Evolutionary conservation across 2,888 invertebrate species (phyloP).

Genomic region (Xylota segnis): DNA sequence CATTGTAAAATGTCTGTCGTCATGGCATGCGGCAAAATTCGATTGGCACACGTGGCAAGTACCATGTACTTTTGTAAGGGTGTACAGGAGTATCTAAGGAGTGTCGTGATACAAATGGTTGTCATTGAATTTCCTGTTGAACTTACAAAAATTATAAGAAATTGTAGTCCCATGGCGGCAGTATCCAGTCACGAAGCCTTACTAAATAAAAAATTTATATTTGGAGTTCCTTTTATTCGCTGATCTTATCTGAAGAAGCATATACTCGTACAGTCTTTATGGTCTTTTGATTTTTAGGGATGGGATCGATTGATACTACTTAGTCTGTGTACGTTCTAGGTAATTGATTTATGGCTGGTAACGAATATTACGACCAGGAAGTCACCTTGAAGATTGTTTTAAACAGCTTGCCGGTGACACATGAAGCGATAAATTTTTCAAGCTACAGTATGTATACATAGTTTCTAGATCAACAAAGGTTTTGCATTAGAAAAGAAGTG

Average conservation of each 20-base stretch:
- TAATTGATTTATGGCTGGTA: too few species aligned
- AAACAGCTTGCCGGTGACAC: not conserved
- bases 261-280: constrained; percentile 5
- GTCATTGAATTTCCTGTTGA: not conserved
- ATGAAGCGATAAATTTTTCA: too few species aligned
- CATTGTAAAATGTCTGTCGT: constrained; percentile 74
- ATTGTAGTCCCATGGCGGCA: not conserved
- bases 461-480: too few species aligned
- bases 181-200: not conserved
- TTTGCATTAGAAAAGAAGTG: too few species aligned
- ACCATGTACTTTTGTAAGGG: not conserved
- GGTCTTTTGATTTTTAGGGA: constrained; percentile 3
- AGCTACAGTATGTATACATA: too few species aligned
- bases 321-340: not conserved
- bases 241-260: constrained; percentile 30
- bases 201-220: constrained; percentile 8
- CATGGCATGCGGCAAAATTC: constrained; percentile 75
- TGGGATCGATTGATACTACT: not conserved
- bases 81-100: constrained; percentile 26
- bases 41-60: constrained; percentile 76
- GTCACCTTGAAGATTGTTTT: not conserved
- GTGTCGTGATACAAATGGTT: not conserved
- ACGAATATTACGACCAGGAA: not conserved
- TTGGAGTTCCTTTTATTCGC: constrained; percentile 17
- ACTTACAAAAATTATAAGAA: constrained; percentile 29